A percentile compares a stretch with the other conserved stretches of the same genome.
These are phyloP conservation scores for Ricordea florida DNA, from an alignment of 92 coral and sea anemone genomes.

Conservation along the genomic window DNA sequence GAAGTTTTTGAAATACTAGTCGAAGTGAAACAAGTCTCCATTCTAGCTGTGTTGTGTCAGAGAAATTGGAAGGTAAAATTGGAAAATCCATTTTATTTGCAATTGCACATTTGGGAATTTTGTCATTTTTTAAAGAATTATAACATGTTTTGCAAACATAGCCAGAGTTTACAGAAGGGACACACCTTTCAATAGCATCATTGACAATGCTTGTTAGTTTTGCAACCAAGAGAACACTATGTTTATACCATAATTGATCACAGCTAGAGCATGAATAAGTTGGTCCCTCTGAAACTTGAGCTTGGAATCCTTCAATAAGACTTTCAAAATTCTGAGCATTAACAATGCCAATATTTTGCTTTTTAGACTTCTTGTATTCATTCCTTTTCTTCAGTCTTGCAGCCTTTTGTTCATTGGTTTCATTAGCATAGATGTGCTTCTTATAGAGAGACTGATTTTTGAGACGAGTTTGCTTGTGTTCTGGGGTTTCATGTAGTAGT, in stretches of 20 bases:
- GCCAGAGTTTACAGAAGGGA: slow-evolving; percentile 5
- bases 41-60: slow-evolving; percentile 4
- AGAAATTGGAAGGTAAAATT: slow-evolving; percentile 5
- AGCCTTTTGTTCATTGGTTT: too few species aligned
- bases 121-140: slow-evolving; percentile 24
- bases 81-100: slow-evolving; percentile 7
- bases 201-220: not conserved
- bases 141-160: slow-evolving; percentile 58
- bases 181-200: slow-evolving; percentile 24
- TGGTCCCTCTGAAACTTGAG: slow-evolving; percentile 59
- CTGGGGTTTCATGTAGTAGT: too few species aligned
- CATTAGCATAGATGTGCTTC: too few species aligned
- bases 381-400: too few species aligned
- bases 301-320: slow-evolving; percentile 43
- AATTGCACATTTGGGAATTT: slow-evolving; percentile 30
- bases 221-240: slow-evolving; percentile 31
- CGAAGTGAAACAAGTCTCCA: slow-evolving; percentile 14
- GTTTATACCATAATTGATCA: slow-evolving; percentile 72
- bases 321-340: too few species aligned
- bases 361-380: too few species aligned
- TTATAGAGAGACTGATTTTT: too few species aligned
- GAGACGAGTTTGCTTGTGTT: too few species aligned
- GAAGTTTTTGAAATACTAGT: slow-evolving; percentile 50
- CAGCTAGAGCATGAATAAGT: slow-evolving; percentile 64
- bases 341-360: too few species aligned